Conservation (phyloP, 2,797 vertebrate genomes). For the Halcyon chelicuti region DNA sequence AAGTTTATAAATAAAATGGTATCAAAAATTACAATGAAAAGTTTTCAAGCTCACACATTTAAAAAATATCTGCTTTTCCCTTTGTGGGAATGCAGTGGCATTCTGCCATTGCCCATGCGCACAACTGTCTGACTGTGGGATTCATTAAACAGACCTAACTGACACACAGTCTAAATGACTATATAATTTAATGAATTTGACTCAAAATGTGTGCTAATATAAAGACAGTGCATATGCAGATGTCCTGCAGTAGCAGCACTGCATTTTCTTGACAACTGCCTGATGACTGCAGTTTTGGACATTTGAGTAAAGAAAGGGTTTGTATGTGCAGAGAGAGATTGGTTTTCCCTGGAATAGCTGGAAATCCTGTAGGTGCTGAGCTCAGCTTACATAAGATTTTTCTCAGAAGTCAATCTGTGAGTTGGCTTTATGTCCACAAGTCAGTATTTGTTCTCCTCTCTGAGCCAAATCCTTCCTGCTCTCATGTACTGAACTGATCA, state of each 20-base stretch:
- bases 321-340: conserved; percentile 44
- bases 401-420: conserved; percentile 53
- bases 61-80: conserved; percentile 25
- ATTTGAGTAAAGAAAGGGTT: conserved; percentile 56
- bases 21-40: neutral
- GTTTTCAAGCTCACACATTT: neutral
- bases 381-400: conserved; percentile 61
- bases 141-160: neutral
- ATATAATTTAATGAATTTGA: neutral
- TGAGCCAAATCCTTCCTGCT: neutral
- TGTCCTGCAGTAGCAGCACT: neutral
- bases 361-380: conserved; percentile 38
- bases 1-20: neutral
- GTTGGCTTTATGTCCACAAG: neutral
- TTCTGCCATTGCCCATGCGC: neutral
- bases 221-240: neutral
- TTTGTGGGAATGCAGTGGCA: conserved; percentile 3
- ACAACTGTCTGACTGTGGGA: neutral
- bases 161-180: neutral
- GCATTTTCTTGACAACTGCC: neutral
- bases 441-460: neutral
- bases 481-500: neutral
- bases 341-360: conserved; percentile 65
- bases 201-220: neutral
- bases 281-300: conserved; percentile 15